A percentile compares a stretch with the other conserved stretches of the same genome.
Conservation (phyloP, 2,113 vertebrate species). For the Prinia subflava region DNA sequence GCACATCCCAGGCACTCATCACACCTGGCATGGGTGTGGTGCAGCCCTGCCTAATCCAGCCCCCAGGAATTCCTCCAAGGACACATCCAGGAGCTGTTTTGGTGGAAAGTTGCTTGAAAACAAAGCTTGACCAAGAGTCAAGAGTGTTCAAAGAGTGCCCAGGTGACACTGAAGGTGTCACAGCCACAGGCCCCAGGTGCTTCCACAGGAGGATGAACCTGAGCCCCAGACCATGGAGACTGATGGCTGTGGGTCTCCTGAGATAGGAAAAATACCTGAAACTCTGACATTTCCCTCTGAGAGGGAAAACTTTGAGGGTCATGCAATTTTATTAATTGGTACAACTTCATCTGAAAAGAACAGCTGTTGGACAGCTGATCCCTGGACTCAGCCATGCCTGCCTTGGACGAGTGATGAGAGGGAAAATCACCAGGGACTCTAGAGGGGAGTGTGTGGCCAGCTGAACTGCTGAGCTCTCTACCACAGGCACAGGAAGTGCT, state of each 20-base stretch:
- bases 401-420: accelerated
- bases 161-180: not conserved
- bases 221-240: not conserved
- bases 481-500: not conserved
- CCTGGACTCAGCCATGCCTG: not conserved
- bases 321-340: not conserved
- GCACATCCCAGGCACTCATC: not conserved
- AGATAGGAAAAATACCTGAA: not conserved
- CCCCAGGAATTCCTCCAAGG: not conserved
- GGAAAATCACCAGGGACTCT: not conserved
- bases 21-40: not conserved
- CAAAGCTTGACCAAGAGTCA: not conserved
- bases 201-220: not conserved
- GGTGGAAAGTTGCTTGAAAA: not conserved
- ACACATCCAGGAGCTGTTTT: accelerated
- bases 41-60: not conserved
- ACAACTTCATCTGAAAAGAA: not conserved
- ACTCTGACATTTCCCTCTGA: accelerated
- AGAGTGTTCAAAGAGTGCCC: not conserved
- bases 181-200: not conserved
- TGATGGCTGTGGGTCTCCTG: not conserved
- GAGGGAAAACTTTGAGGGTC: not conserved
- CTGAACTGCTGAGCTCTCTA: accelerated
- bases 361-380: not conserved
- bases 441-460: accelerated